phyloP scores from a whole-genome alignment of 2,113 vertebrate species.

The Cepphus grylle region DNA sequence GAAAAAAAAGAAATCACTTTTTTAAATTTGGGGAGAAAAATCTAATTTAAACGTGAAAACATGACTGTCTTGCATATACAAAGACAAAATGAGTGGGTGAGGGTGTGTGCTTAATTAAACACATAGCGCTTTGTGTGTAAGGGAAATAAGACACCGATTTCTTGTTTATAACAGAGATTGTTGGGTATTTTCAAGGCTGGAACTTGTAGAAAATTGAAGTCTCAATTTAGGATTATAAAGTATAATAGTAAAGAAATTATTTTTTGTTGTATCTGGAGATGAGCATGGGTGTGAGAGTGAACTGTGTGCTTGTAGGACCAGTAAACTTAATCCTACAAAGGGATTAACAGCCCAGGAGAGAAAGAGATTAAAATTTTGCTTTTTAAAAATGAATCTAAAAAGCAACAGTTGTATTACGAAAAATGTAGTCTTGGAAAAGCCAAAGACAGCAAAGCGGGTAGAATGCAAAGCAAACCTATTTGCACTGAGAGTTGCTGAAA shows the following conservation, averaged over 20 bases:
- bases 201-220: not conserved
- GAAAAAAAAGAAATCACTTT: not conserved
- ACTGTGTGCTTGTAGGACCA: not conserved
- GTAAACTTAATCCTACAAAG: not conserved
- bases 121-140: not conserved
- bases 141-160: not conserved
- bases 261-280: not conserved
- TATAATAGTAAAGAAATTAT: not conserved
- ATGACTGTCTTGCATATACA: not conserved
- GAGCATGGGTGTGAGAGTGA: not conserved
- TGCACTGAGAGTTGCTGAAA: not conserved
- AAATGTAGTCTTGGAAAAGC: not conserved
- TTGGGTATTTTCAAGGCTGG: not conserved
- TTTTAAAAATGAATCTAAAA: not conserved
- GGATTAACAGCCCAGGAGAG: not conserved
- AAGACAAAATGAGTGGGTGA: not conserved
- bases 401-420: not conserved
- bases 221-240: not conserved
- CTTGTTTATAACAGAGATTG: not conserved
- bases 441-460: not conserved
- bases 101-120: not conserved
- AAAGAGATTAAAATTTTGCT: not conserved
- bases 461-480: not conserved
- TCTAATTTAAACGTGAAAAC: not conserved
- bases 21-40: not conserved